Evolutionary conservation across 2,888 invertebrate species (phyloP).

Genomic region (Lithophane ornitopus): DNA sequence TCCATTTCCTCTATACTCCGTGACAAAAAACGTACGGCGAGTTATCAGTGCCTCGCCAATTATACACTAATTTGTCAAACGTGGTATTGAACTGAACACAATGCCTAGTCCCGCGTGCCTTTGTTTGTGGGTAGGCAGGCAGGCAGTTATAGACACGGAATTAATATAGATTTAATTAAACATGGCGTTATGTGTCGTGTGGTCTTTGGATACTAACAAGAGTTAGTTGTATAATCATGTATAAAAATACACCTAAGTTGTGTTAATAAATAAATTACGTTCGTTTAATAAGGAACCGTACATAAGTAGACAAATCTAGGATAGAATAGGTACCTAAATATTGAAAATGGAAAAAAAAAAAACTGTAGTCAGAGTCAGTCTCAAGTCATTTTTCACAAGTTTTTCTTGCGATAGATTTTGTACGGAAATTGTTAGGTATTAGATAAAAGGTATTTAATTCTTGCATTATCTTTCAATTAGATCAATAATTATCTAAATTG

Average conservation of each 20-base stretch:
- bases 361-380: no score
- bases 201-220: not conserved
- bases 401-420: not conserved
- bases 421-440: not conserved
- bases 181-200: not conserved
- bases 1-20: slow-evolving; percentile 33
- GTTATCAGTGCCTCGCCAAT: slow-evolving; percentile 51
- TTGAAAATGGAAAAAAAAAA: not conserved
- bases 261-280: no score
- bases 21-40: not conserved
- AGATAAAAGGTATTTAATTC: not conserved
- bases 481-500: no score
- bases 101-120: slow-evolving; percentile 27
- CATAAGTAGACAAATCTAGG: not conserved
- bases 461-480: not conserved
- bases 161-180: slow-evolving; percentile 43
- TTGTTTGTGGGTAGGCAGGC: slow-evolving; percentile 38
- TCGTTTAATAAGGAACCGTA: no score
- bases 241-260: no score
- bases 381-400: not conserved
- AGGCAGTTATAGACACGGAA: slow-evolving; percentile 7
- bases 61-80: slow-evolving; percentile 57
- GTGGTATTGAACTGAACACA: slow-evolving; percentile 37
- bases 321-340: not conserved
- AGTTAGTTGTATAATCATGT: not conserved